phyloP scores from a whole-genome alignment of 2,797 vertebrate genomes.

The Lacerta viridis region DNA sequence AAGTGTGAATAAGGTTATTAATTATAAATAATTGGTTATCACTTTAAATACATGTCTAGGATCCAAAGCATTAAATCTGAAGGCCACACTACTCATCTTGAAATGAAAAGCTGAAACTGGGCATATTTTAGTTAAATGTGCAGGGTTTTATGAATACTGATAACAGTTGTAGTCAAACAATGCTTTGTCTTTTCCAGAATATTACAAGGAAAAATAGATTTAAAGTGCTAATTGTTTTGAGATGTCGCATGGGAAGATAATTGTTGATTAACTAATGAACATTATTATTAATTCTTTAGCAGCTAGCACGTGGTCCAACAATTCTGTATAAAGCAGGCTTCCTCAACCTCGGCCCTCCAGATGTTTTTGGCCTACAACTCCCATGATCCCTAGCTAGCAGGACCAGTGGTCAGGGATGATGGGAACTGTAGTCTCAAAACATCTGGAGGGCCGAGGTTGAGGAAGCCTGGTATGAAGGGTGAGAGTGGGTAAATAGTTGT shows the following conservation, averaged over 20 bases:
- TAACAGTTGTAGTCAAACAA: neutral
- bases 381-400: too few species aligned
- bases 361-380: too few species aligned
- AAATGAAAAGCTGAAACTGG: neutral
- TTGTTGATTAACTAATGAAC: too few species aligned
- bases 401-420: too few species aligned
- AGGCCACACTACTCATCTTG: neutral
- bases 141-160: neutral
- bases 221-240: neutral
- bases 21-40: neutral
- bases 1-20: too few species aligned
- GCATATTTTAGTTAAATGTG: neutral
- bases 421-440: too few species aligned
- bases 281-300: too few species aligned
- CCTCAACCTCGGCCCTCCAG: too few species aligned
- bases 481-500: neutral
- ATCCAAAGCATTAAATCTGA: neutral
- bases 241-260: neutral
- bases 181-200: neutral
- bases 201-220: neutral
- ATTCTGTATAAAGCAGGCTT: neutral
- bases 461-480: too few species aligned
- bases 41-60: neutral
- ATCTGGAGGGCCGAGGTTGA: too few species aligned
- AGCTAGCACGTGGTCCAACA: neutral